These are phyloP conservation scores for Prunella strophiata DNA, from an alignment of 2,797 vertebrate species.

Conservation along the genomic window DNA sequence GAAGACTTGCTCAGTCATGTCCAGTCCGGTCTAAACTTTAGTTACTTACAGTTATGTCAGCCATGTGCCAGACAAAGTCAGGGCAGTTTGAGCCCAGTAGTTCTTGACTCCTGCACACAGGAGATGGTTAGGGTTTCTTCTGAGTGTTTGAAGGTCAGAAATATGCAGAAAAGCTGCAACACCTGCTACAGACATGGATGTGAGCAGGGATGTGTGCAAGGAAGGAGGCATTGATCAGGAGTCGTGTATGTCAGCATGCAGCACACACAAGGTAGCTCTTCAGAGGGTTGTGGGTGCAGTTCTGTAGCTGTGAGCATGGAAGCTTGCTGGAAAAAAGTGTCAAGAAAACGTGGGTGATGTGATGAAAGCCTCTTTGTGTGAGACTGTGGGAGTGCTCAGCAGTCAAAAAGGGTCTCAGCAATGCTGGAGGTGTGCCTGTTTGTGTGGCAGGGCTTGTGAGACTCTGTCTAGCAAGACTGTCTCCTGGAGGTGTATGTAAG, in stretches of 20 bases:
- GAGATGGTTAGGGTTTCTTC: background rate
- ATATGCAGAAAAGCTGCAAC: background rate
- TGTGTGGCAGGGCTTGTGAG: background rate
- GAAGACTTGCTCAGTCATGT: background rate
- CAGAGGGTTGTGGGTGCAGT: fast-evolving
- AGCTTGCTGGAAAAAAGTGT: background rate
- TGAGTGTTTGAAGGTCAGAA: background rate
- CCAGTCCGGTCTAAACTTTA: background rate
- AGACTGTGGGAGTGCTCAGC: background rate
- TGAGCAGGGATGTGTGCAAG: background rate
- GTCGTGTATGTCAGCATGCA: background rate
- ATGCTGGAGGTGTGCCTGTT: background rate
- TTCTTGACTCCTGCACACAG: background rate
- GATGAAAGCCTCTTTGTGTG: background rate
- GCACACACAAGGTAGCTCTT: background rate
- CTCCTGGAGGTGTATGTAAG: background rate
- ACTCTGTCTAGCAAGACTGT: background rate
- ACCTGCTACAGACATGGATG: background rate
- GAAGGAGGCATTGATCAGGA: background rate
- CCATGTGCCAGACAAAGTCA: background rate
- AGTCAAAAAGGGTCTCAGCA: background rate
- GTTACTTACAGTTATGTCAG: background rate
- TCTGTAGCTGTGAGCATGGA: background rate
- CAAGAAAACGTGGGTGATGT: background rate
- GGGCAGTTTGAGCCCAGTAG: background rate